These are phyloP conservation scores for Entomobrya multifasciata DNA, from an alignment of 2,888 invertebrate genomes.

Conservation along the genomic window DNA sequence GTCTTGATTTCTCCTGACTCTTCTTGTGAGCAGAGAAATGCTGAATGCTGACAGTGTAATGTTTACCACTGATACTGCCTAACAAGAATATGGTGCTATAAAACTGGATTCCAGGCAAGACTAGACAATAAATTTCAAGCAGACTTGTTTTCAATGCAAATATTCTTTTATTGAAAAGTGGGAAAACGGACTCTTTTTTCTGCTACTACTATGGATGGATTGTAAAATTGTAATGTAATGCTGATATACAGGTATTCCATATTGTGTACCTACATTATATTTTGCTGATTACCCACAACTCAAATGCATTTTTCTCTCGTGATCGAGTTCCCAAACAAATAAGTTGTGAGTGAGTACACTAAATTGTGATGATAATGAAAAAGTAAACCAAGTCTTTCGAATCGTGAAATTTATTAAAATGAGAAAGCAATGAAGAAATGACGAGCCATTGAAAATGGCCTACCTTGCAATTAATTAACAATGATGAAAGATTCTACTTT, in stretches of 20 bases:
- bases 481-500: slow-evolving; percentile 38
- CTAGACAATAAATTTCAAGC: slow-evolving; percentile 58
- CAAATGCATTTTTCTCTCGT: not conserved
- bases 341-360: not conserved
- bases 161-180: slow-evolving; percentile 49
- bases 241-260: slow-evolving; percentile 7
- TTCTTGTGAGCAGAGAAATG: slow-evolving; percentile 28
- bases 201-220: not conserved
- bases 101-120: slow-evolving; percentile 58
- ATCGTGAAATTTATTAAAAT: slow-evolving; percentile 61
- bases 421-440: slow-evolving; percentile 42
- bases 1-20: slow-evolving; percentile 31
- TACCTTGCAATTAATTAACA: slow-evolving; percentile 53
- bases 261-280: not conserved
- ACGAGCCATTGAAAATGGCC: slow-evolving; percentile 21
- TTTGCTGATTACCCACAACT: not conserved
- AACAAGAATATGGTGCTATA: slow-evolving; percentile 27
- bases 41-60: slow-evolving; percentile 22
- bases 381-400: slow-evolving; percentile 11
- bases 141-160: slow-evolving; percentile 42
- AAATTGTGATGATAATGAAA: slow-evolving; percentile 7
- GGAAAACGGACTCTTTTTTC: not conserved
- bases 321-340: not conserved
- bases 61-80: not conserved
- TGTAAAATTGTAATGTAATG: no score